Base-by-base conservation (phyloP, 2,113 vertebrate species). In the Urocitellus parryii region DNA sequence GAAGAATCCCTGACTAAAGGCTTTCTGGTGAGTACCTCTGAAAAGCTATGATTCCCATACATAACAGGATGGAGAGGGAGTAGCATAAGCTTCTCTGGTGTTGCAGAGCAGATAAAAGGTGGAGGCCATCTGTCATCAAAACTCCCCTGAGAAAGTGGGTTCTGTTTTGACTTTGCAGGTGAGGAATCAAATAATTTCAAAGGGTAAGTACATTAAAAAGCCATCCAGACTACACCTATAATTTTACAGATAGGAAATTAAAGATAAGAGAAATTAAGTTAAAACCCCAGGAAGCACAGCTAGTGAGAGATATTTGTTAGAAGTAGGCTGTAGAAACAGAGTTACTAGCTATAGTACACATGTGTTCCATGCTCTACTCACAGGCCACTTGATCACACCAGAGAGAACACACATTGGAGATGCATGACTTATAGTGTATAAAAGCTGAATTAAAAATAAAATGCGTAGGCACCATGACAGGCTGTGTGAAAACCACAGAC, bases 1-100 rank as follows among this genome's bases (percentile, higher is more conserved):
- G 96, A 97, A 96, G 93, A 93, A 96, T 94, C 45, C 53, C 87
- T 95, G 78, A 90, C 89, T 93, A 95, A 93, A 97, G 87, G n/a
- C 76, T 96, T 95, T 96, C 90, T 93, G 96, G 96, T 96, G 84
- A 97, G 95, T 90, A 93, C 91, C 78, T 96, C 84, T 51, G 72
- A 93, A 96, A 95, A 95, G 65, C 88, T 72, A 78, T 61, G 90
- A 90, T 81, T 94, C 82, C 79, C 93, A 48, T 68, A 83, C 51
- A 39, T 91, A 88, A 73, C 70, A 92, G 80, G 67, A 90, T 93
- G 84, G 85, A 92, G 89, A 91, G 74, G 74, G 42, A 73, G 37
- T n/a, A 79, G 29, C 3, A 37, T 91, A 97, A 89, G 51, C 37
- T 65, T 89, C 77, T 80, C 37, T 78, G 70, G 61, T 84, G n/a